A percentile compares a stretch with the other conserved stretches of the same genome.
Conservation (phyloP, 2,797 vertebrate genomes). For the Sebastiscus albofasciatus region DNA sequence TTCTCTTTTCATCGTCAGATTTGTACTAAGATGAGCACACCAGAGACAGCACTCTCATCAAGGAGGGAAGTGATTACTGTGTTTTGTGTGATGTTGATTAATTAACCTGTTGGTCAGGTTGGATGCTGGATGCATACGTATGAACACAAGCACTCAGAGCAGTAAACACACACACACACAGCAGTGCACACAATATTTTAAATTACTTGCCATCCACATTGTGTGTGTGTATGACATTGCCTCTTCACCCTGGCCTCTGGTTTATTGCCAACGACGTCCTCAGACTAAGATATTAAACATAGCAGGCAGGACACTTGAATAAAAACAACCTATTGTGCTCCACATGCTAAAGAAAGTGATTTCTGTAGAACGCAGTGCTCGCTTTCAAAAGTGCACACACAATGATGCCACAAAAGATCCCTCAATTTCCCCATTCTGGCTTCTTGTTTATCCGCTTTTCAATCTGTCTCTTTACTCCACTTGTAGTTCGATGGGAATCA, state of each 20-base stretch:
- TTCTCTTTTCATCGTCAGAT: constrained; percentile 19
- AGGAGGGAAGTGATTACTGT: constrained; percentile 6
- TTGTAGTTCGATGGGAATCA: constrained; percentile 53
- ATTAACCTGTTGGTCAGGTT: constrained; percentile 49
- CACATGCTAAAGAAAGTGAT: constrained; percentile 22
- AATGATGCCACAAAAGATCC: constrained; percentile 27
- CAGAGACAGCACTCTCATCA: constrained; percentile 12
- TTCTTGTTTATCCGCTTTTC: constrained; percentile 58
- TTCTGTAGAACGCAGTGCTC: constrained; percentile 20
- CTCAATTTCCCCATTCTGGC: constrained; percentile 24
- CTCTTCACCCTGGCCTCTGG: constrained; percentile 26
- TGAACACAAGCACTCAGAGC: constrained; percentile 15
- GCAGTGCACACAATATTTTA: too few species aligned
- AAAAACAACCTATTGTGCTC: constrained; percentile 15
- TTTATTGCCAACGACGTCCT: constrained; percentile 17
- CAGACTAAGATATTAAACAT: constrained; percentile 6
- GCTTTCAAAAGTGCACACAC: constrained; percentile 21
- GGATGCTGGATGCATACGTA: constrained; percentile 30
- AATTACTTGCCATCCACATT: not conserved
- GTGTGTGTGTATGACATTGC: constrained; percentile 23
- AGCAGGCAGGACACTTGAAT: constrained; percentile 6
- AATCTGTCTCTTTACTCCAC: constrained; percentile 45
- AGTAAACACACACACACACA: not conserved
- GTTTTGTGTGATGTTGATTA: constrained; percentile 50
- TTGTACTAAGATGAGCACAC: constrained; percentile 6